Base-by-base conservation (phyloP, 1,140 invertebrate genomes). In the Drosophila virilis region DNA sequence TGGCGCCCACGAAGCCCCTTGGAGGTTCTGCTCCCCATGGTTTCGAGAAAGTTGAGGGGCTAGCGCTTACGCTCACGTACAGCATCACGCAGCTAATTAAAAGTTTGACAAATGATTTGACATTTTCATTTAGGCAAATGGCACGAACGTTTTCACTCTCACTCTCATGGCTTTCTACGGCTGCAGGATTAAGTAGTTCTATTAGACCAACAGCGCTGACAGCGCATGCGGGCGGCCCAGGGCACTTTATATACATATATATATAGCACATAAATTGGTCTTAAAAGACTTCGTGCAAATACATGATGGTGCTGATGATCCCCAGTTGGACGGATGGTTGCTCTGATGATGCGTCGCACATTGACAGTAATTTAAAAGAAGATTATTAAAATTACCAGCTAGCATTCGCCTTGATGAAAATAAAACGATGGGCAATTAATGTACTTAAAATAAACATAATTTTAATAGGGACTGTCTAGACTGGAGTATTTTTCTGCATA, bases 61-160 rank as follows among this genome's bases (percentile, higher is more conserved):
- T 8, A 10, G 50, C 35, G 45, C 48, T 15, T 46, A 43, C 15
- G 17, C 64, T 22, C 22, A 80, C 48, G 69, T 62, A 57, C 64
- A 55, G 52, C 55, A 54, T 74, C 74, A 65, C 48, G 67, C 52
- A 61, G 69, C 76, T 74, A 89, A 88, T 88, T 89, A 83, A 89
- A 72, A 51, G 65, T 69, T 88, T 88, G 83, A 88, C 83, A 88
- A 88, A 88, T 89, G 84, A 74, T 80, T 79, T 88, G 83, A 89
- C 84, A 88, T 74, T 77, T 81, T 61, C 84, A 88, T 88, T 88
- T 89, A 45, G 62, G 57, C 65, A 73, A 86, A 88, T 82, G 79
- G 45, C 67, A 67, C 50, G 58, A 72, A 46, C 51, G 45, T 73
- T 77, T 77, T 79, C 68, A 60, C 74, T 58, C 55, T 55, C 69